Evolutionary conservation across 2,888 invertebrate genomes (phyloP).

Genomic region (Cabera pusaria): DNA sequence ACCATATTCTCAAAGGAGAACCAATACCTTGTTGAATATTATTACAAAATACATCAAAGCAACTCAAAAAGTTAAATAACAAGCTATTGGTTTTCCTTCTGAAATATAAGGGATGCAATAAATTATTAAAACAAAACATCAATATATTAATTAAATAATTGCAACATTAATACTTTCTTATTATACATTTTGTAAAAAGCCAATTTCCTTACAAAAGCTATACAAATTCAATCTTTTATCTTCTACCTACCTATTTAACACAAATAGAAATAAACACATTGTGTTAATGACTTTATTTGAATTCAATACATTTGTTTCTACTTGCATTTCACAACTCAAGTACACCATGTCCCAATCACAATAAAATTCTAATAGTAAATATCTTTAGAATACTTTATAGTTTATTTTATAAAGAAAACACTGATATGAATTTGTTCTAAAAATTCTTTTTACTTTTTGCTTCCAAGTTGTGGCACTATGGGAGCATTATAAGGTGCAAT

Average conservation of each 20-base stretch:
- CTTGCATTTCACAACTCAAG: background rate
- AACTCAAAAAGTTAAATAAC: background rate
- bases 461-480: constrained; percentile 56
- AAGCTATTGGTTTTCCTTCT: background rate
- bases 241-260: constrained; percentile 20
- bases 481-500: constrained; percentile 42
- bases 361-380: constrained; percentile 2
- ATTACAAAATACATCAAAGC: too few species aligned
- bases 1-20: too few species aligned
- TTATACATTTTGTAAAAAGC: constrained; percentile 37
- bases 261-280: constrained; percentile 8
- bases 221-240: constrained; percentile 27
- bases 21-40: too few species aligned
- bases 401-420: constrained; percentile 2
- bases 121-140: constrained; percentile 5
- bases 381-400: constrained; percentile 1
- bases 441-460: constrained; percentile 37
- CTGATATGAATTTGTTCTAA: constrained; percentile 32
- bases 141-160: constrained; percentile 19
- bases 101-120: background rate
- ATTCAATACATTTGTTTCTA: background rate
- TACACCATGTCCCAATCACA: background rate
- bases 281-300: background rate
- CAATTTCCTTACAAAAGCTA: constrained; percentile 56
- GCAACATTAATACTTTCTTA: constrained; percentile 9